These are phyloP conservation scores for Cossypha dichroa DNA, from an alignment of 2,797 vertebrate genomes.

Conservation along the genomic window DNA sequence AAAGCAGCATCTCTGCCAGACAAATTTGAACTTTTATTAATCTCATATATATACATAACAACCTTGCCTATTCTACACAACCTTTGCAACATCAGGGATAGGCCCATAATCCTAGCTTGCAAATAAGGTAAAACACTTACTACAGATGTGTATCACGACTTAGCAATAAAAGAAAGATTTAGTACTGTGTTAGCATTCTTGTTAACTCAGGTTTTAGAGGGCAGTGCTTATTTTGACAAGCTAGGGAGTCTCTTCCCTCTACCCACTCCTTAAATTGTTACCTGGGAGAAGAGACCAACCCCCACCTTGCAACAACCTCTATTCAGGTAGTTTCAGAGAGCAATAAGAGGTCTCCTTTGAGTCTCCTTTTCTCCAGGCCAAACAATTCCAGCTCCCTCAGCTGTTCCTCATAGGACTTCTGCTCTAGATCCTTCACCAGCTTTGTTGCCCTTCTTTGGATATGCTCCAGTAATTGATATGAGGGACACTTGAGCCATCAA, in stretches of 20 bases:
- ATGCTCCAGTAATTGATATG: rapidly evolving
- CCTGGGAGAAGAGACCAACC: neutral
- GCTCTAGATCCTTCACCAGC: neutral
- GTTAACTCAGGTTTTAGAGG: neutral
- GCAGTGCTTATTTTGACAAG: conserved; percentile 23
- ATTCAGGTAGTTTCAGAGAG: neutral
- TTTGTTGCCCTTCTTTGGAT: neutral
- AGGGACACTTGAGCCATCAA: neutral
- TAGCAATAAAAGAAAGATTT: neutral
- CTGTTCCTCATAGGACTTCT: rapidly evolving
- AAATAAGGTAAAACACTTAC: neutral
- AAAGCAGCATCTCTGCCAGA: neutral
- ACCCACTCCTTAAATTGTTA: neutral
- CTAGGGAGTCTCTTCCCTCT: neutral
- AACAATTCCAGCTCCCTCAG: neutral
- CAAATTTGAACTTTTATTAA: neutral
- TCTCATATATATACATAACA: neutral
- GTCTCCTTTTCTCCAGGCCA: neutral
- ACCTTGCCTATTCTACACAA: neutral
- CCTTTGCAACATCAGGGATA: neutral
- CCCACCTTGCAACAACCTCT: neutral
- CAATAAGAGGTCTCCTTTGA: rapidly evolving
- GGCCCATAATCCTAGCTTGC: neutral
- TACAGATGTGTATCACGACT: neutral
- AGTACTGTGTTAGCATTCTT: neutral